These are phyloP conservation scores for Erethizon dorsatum DNA, from an alignment of 2,797 vertebrate genomes.

Conservation along the genomic window DNA sequence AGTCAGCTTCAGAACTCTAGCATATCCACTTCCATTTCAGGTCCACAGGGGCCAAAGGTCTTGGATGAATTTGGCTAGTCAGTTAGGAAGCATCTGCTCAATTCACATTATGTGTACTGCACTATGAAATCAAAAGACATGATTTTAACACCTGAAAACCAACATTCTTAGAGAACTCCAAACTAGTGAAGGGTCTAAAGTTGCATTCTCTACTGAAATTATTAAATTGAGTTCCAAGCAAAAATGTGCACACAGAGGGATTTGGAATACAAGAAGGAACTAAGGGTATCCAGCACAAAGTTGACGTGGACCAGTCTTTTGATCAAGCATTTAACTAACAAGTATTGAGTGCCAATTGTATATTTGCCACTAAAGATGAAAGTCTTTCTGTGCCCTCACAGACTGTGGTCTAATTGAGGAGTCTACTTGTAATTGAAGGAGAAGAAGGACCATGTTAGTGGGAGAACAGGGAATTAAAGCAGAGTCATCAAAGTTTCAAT, in stretches of 20 bases:
- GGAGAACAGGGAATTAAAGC: neutral
- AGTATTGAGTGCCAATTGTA: too few species aligned
- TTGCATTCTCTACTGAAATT: neutral
- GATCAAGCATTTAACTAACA: neutral
- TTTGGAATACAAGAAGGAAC: neutral
- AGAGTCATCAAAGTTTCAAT: neutral
- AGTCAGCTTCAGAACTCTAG: slow-evolving; percentile 30
- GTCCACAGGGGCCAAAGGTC: neutral
- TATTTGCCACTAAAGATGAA: neutral
- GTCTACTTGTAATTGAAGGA: neutral
- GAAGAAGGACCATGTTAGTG: neutral
- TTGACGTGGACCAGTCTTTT: neutral
- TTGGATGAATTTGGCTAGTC: slow-evolving; percentile 38
- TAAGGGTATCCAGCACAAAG: neutral
- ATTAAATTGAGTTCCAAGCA: neutral
- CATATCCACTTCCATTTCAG: neutral
- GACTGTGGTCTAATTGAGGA: neutral
- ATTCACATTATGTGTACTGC: neutral
- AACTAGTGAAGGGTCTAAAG: neutral
- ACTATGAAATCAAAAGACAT: neutral
- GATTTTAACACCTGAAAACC: neutral
- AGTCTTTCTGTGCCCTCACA: neutral
- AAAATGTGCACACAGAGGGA: neutral
- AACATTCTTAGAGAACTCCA: neutral
- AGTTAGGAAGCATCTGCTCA: slow-evolving; percentile 68